Conservation (phyloP, 2,888 invertebrate genomes). For the Pristionchus arcanus region DNA sequence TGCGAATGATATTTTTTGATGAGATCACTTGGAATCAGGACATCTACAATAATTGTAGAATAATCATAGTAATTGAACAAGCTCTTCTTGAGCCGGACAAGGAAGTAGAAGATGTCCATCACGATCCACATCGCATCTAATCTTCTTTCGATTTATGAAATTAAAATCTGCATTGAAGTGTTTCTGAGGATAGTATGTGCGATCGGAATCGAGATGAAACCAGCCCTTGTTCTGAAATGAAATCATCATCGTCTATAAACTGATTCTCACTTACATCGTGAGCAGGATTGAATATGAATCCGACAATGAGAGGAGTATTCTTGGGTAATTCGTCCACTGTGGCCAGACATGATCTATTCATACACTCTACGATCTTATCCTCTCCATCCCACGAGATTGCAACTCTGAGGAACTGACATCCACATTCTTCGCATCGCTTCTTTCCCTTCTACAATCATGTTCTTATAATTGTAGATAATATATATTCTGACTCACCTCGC, state of each 20-base stretch:
- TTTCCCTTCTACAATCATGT: not conserved
- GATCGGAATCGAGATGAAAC: not conserved
- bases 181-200: not conserved
- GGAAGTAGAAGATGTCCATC: conserved; percentile 1
- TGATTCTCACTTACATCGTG: not conserved
- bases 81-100: not conserved
- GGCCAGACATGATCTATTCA: conserved; percentile 13
- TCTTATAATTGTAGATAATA: not conserved
- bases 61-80: not conserved
- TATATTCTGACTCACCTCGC: not conserved
- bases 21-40: not conserved
- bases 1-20: not conserved
- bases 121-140: not conserved
- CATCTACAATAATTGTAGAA: not conserved
- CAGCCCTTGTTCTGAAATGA: conserved; percentile 25
- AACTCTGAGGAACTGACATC: conserved; percentile 9
- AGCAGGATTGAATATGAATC: not conserved
- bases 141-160: not conserved
- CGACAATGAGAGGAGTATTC: conserved; percentile 15
- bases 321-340: not conserved
- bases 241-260: not conserved
- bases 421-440: conserved; percentile 11
- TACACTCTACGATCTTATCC: conserved; percentile 14
- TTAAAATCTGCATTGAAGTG: not conserved
- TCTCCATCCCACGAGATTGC: not conserved